Base-by-base conservation (phyloP, 2,888 invertebrate genomes). In the Pristionchus arcanus region DNA sequence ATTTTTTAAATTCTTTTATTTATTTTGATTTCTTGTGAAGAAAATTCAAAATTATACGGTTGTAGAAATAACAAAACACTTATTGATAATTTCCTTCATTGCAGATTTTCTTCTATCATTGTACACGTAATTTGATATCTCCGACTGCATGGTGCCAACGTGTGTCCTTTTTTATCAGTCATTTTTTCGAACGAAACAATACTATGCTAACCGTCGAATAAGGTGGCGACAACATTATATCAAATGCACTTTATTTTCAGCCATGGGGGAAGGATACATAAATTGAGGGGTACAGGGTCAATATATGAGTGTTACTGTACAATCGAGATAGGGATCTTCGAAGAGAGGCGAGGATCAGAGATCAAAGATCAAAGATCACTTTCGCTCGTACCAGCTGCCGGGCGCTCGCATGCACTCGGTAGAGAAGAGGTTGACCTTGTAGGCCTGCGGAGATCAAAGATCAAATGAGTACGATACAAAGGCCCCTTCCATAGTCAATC, bases 281-380 rank as follows among this genome's bases (percentile, higher is more conserved):
- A 55, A 55, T 55, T 19, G 55, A 4, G 16, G 55, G 55, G 19
- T 55, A 55, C 55, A 53, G 21, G 21, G 55, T 19, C 25, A n/a
- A 66, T 66, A 66, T 28, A 66, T 25, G 25, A 11, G n/a, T 28
- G 28, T n/a, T 66, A 25, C 4, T 13, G n/a, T 21, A n/a, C 34
- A 71, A 28, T 37, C 25, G 77, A 42, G 77, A 77, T 77, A 77
- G 25, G 37, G 2, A 42, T 77, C 37, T 42, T 77, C 42, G 77
- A 42, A 19, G 42, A 42, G 49, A 49, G 16, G 81, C 1, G 16
- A n/a, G n/a, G 49, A 49, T 21, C 49, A 49, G 81, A 81, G 81
- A 81, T 81, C 81, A 81, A 16, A 53, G 81, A 81, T 81, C 81
- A 81, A 49, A 49, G 49, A 42, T 81, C 81, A 81, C 81, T 81